Evolutionary conservation across 92 coral and sea anemone genomes (phyloP), one percentile per base, ranked within the genome.

Genomic region (Epizoanthus rinbou): DNA sequence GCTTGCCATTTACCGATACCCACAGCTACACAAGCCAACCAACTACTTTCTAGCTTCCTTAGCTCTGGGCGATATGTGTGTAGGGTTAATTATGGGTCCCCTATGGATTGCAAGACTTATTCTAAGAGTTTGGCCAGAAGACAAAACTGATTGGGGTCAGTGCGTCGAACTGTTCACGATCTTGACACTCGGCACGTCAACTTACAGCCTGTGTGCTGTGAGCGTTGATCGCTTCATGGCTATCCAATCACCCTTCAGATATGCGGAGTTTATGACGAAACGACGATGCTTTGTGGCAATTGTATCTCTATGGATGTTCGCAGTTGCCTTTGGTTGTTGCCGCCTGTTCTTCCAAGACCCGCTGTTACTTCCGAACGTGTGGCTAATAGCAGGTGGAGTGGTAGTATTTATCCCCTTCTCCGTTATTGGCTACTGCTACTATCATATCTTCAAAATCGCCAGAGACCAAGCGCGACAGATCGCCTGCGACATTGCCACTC

Each of bases 151-250:
- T 10, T 78, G 71, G 82, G 82, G 82, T 4, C 70, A 78, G 15
- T 78, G 71, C 62, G 82, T 78, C 7, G 82, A 78, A 21, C 82
- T 78, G 2, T 78, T 78, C 28, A 78, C 82, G 39, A 78, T 78
- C 15, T 39, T 78, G 10, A 60, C 82, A 5, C 82, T 78, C 15
- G 82, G 82, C 21, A 23, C 82, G 21, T 78, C 82, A 5, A 78
- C 82, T 2, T 78, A 78, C 82, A 78, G 70, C 64, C 52, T 78
- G 13, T 60, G 82, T 21, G 82, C 82, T 4, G 82, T 78, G 17
- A 78, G 82, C 47, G 47, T 78, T 60, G 82, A 78, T n/a, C 82
- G 82, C 82, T 78, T 59, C 56, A 45, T 78, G 37, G 82, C 82
- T 21, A 78, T 78, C 11, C 58, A 57, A 11, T 78, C 41, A 15